Evolutionary conservation across 2,797 vertebrate species (phyloP).

Genomic region (Leuciscus waleckii): DNA sequence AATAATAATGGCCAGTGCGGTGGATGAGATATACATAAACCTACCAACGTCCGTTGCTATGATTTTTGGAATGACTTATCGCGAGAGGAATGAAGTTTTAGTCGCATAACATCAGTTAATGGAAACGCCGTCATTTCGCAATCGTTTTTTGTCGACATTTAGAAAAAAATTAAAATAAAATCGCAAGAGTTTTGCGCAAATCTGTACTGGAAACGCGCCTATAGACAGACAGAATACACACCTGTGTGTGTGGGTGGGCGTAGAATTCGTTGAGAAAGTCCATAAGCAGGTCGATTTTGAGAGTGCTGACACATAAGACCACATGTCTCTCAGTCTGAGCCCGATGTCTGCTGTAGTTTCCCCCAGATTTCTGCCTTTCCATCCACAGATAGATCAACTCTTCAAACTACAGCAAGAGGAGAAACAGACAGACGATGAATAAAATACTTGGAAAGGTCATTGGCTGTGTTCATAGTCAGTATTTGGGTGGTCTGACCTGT

Average conservation of each 20-base stretch:
- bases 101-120: no score
- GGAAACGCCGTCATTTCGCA: no score
- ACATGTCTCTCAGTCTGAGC: conserved; percentile 87
- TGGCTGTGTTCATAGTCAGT: not conserved
- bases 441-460: not conserved
- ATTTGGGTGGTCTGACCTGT: conserved; percentile 73
- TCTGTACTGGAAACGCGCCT: no score
- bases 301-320: conserved; percentile 84
- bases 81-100: no score
- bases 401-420: conserved; percentile 76
- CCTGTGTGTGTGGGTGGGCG: conserved; percentile 81
- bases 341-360: conserved; percentile 87
- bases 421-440: conserved; percentile 23
- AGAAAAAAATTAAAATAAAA: no score
- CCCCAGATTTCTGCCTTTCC: conserved; percentile 85
- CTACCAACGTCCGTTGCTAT: no score
- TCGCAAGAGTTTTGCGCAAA: no score
- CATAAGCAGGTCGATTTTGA: conserved; percentile 88
- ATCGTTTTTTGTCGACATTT: no score
- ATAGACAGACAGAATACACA: conserved; percentile 53
- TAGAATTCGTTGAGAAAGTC: conserved; percentile 89
- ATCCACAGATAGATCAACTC: conserved; percentile 87
- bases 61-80: no score
- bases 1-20: no score
- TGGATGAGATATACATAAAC: no score